A percentile compares a stretch with the other conserved stretches of the same genome.
phyloP scores from a whole-genome alignment of 2,797 vertebrate species.

The Petrocephalus schoutedeni region DNA sequence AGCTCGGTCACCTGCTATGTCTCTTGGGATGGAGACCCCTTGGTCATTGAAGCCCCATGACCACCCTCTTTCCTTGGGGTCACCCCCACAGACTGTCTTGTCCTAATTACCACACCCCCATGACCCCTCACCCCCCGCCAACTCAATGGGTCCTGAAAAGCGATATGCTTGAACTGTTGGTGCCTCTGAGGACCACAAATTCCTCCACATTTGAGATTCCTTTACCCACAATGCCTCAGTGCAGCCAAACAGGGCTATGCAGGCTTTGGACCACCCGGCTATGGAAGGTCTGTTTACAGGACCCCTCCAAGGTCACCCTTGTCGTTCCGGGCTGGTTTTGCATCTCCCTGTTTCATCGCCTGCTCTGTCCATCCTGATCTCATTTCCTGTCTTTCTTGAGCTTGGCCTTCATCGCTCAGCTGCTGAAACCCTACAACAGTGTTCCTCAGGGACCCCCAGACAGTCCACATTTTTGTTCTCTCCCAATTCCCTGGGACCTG shows the following conservation, averaged over 20 bases:
- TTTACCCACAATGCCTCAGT: neutral
- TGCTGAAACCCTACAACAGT: neutral
- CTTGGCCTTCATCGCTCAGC: neutral
- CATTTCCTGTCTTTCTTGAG: neutral
- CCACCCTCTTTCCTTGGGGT: neutral
- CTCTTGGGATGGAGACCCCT: neutral
- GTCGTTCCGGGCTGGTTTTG: neutral
- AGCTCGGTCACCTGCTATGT: neutral
- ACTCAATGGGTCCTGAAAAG: neutral
- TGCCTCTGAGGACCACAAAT: neutral
- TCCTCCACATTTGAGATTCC: neutral
- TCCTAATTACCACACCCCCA: neutral
- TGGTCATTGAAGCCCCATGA: neutral
- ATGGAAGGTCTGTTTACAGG: neutral
- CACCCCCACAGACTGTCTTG: neutral
- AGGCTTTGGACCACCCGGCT: neutral
- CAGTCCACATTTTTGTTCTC: too few relatives aligned
- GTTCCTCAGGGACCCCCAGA: too few relatives aligned
- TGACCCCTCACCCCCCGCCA: neutral
- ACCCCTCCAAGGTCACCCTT: neutral
- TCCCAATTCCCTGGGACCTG: too few relatives aligned
- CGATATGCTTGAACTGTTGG: slow-evolving; percentile 4
- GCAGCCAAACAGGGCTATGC: neutral
- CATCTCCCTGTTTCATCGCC: neutral
- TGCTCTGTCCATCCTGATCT: neutral